phyloP scores from a whole-genome alignment of 2,797 vertebrate genomes.

The Dermochelys coriacea region DNA sequence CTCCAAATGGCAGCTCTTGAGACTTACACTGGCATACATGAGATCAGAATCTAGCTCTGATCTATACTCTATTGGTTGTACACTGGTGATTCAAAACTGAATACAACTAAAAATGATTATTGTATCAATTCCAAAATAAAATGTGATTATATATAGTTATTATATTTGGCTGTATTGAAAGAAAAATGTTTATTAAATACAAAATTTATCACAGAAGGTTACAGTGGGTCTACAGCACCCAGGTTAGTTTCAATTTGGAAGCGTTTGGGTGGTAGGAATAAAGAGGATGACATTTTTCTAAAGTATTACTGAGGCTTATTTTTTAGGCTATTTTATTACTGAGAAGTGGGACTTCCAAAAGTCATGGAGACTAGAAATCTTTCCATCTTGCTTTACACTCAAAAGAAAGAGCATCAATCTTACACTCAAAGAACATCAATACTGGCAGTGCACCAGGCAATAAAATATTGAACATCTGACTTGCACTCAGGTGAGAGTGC shows the following conservation, averaged over 20 bases:
- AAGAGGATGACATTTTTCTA: neutral
- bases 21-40: fast-evolving
- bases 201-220: neutral
- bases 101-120: neutral
- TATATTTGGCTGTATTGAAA: neutral
- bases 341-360: neutral
- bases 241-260: neutral
- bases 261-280: neutral
- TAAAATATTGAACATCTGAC: neutral
- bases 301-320: neutral
- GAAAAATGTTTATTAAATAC: neutral
- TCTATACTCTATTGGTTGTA: neutral
- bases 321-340: neutral
- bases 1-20: neutral
- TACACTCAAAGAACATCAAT: neutral
- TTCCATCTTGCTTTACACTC: neutral
- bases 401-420: neutral
- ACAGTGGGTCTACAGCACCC: neutral
- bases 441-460: neutral
- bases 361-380: neutral
- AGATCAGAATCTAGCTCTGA: neutral
- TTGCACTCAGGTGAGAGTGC: neutral
- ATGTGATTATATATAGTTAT: neutral
- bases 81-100: neutral
- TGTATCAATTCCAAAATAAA: neutral